Evolutionary conservation across 1,140 invertebrate genomes (phyloP).

Genomic region (Scaptomyza montana): DNA sequence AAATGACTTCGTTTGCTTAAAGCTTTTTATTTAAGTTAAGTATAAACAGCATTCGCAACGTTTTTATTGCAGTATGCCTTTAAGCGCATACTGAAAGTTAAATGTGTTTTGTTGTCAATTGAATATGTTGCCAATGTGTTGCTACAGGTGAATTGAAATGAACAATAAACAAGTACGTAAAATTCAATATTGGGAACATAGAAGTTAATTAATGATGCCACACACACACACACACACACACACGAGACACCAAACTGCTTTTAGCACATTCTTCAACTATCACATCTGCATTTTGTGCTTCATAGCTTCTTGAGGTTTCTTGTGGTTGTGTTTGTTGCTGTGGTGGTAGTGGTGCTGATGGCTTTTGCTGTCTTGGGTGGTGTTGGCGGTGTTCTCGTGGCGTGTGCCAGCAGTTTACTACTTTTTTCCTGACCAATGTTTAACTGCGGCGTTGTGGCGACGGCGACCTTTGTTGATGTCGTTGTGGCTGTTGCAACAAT

Average conservation of each 20-base stretch:
- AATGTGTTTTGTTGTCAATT: slow-evolving; percentile 1
- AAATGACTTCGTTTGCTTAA: background rate
- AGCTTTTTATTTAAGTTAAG: background rate
- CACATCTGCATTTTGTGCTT: slow-evolving; percentile 13
- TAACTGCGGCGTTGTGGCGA: slow-evolving; percentile 41
- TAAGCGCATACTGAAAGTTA: slow-evolving; percentile 11
- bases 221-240: background rate
- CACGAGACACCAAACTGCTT: slow-evolving; percentile 16
- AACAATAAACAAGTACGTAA: slow-evolving; percentile 38
- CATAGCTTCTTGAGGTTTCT: slow-evolving; percentile 50
- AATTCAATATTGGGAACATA: slow-evolving; percentile 35
- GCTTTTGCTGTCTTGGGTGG: slow-evolving; percentile 20
- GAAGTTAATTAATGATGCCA: slow-evolving; percentile 26
- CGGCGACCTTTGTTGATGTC: slow-evolving; percentile 48
- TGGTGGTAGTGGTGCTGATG: slow-evolving; percentile 43
- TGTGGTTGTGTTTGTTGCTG: slow-evolving; percentile 40
- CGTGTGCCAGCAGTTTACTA: slow-evolving; percentile 19
- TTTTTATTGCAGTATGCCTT: slow-evolving; percentile 5
- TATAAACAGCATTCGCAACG: slow-evolving; percentile 1
- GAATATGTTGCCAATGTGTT: slow-evolving; percentile 6
- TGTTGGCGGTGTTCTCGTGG: slow-evolving; percentile 6
- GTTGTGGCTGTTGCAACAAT: slow-evolving; percentile 48
- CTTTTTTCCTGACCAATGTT: slow-evolving; percentile 25
- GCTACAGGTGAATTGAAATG: slow-evolving; percentile 15
- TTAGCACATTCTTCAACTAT: slow-evolving; percentile 4